Percentiles rank a stretch among this genome's conserved stretches.
phyloP scores from a whole-genome alignment of 2,888 invertebrate genomes.

The Macrophya annulata region DNA sequence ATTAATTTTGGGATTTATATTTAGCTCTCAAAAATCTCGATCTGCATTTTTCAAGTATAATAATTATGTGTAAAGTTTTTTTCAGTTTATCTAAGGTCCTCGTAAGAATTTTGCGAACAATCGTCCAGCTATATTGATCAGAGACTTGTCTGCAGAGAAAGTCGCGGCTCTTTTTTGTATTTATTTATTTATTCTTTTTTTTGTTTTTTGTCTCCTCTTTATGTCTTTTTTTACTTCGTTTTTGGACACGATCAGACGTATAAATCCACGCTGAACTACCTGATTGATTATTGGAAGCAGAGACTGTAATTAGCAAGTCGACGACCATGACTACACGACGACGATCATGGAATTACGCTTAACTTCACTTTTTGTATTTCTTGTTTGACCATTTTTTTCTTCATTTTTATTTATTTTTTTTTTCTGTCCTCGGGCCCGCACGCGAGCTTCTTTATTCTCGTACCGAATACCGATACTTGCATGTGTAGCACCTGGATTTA shows the following conservation, averaged over 20 bases:
- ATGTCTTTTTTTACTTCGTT: background rate
- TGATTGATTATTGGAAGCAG: slow-evolving; percentile 31
- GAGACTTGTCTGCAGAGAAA: background rate
- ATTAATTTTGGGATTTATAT: background rate
- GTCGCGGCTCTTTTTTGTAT: background rate
- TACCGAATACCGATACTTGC: background rate
- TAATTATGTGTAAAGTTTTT: background rate
- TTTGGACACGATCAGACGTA: slow-evolving; percentile 15
- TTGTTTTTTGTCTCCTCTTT: background rate
- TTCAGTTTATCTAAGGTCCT: background rate
- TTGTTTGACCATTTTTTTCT: background rate
- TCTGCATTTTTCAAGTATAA: background rate
- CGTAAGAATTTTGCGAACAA: background rate
- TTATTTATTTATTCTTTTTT: background rate
- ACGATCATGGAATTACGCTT: background rate
- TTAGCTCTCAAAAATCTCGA: slow-evolving; percentile 2
- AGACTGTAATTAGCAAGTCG: slow-evolving; percentile 45
- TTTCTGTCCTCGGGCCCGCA: background rate
- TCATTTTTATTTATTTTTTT: background rate
- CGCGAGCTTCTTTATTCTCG: slow-evolving; percentile 4
- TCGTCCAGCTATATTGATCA: background rate
- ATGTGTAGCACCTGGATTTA: slow-evolving; percentile 57
- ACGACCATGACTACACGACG: background rate
- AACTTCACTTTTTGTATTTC: background rate
- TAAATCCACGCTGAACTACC: slow-evolving; percentile 6